Base-by-base conservation (phyloP, 2,113 vertebrate species). In the Microtus pennsylvanicus region DNA sequence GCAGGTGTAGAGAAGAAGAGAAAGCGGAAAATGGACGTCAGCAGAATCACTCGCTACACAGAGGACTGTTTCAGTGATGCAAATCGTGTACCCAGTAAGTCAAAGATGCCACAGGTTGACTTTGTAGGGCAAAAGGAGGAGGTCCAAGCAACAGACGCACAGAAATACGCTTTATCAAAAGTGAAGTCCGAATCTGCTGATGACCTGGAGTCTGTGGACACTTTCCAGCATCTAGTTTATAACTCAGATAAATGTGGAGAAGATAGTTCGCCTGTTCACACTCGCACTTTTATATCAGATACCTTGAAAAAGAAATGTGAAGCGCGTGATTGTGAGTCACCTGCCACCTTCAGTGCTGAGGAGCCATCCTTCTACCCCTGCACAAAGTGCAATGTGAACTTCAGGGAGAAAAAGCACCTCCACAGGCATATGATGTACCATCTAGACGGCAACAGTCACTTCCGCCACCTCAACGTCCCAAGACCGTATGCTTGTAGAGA, bases 381-480 rank as follows among this genome's bases (percentile, higher is more conserved):
- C 99, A 99, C 99, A 95, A 99, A 99, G 99, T 99, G 99, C 98
- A 99, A 99, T 98, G 99, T 99, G 99, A 99, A 99, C 99, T 99
- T 99, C 98, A 99, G 99, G 98, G 99, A 99, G 98, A 99, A 99
- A 97, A 99, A 98, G 91, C 99, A 99, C 98, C 99, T 99, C 98
- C 99, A 99, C 98, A 99, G 99, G 97, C 99, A 99, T 98, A 99
- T 99, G 99, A 99, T 99, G 99, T 99, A 99, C 99, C 99, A 99
- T 98, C 99, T 99, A 98, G 99, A 99, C 97, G 98, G 99, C 96
- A 99, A 99, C 98, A 99, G 99, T 99, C 99, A 99, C 98, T 99
- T 99, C 98, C 99, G 99, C 47, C 99, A 99, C 96, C 98, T 98
- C 98, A 99, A 99, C 98, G 98, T 99, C 96, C 99, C 99, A 63